Evolutionary conservation across 2,888 invertebrate genomes (phyloP).

Genomic region (Cephus spinipes): DNA sequence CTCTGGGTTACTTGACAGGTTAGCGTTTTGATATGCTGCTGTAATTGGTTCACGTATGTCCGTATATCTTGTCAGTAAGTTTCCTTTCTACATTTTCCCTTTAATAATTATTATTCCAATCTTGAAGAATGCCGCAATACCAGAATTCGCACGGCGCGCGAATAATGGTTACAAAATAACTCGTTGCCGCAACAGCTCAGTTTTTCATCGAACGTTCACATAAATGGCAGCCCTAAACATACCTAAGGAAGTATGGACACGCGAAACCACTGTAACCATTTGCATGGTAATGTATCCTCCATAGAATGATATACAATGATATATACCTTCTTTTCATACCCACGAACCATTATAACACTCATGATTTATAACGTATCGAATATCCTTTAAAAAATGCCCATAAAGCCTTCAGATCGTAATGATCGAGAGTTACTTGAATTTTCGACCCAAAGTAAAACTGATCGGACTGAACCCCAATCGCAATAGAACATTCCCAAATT

Average conservation of each 20-base stretch:
- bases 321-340: background rate
- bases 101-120: background rate
- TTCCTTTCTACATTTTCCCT: background rate
- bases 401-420: background rate
- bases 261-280: background rate
- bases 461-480: background rate
- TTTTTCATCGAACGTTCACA: background rate
- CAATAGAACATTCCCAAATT: background rate
- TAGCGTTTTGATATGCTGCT: background rate
- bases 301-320: background rate
- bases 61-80: background rate
- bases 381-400: background rate
- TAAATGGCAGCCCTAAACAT: background rate
- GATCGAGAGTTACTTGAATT: background rate
- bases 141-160: background rate
- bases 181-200: background rate
- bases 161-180: background rate
- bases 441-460: background rate
- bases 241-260: background rate
- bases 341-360: background rate
- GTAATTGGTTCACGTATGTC: too few relatives aligned
- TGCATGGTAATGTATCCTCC: background rate
- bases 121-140: background rate
- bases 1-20: background rate
- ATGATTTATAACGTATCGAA: background rate